These are phyloP conservation scores for Heliconius cydno DNA, from an alignment of 2,888 invertebrate genomes.

Conservation along the genomic window DNA sequence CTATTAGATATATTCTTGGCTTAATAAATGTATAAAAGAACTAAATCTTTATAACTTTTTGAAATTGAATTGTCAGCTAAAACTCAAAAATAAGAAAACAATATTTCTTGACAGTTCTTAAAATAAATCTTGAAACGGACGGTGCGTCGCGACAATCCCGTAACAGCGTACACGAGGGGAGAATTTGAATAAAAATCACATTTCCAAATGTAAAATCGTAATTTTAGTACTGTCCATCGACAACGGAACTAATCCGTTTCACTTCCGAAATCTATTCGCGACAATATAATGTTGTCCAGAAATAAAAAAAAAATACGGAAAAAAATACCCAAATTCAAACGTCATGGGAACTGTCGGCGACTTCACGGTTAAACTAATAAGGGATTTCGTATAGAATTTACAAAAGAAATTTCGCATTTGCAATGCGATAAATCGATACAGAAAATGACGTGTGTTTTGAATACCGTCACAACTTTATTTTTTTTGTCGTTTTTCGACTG, in stretches of 20 bases:
- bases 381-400: constrained; percentile 60
- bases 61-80: neutral
- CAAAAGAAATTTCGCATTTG: constrained; percentile 66
- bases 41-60: neutral
- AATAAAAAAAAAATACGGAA: constrained; percentile 51
- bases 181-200: constrained; percentile 46
- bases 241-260: constrained; percentile 73
- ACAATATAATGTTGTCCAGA: constrained; percentile 69
- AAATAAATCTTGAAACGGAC: constrained; percentile 32
- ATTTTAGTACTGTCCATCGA: constrained; percentile 55
- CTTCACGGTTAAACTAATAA: constrained; percentile 77
- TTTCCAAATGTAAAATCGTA: constrained; percentile 51
- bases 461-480: constrained; percentile 74
- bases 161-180: constrained; percentile 35
- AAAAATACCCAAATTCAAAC: constrained; percentile 65
- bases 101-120: constrained; percentile 15
- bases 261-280: constrained; percentile 66
- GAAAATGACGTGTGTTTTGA: constrained; percentile 81
- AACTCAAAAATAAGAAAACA: constrained; percentile 2
- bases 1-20: no score
- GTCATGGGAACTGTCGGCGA: constrained; percentile 80
- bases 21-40: neutral
- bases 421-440: constrained; percentile 73
- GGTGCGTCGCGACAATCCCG: constrained; percentile 19
- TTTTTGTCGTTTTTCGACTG: constrained; percentile 57